Percentiles rank a stretch among this genome's conserved stretches.
Conservation (phyloP, 64 coral and sea anemone genomes). For the Catalaphyllia jardinei region DNA sequence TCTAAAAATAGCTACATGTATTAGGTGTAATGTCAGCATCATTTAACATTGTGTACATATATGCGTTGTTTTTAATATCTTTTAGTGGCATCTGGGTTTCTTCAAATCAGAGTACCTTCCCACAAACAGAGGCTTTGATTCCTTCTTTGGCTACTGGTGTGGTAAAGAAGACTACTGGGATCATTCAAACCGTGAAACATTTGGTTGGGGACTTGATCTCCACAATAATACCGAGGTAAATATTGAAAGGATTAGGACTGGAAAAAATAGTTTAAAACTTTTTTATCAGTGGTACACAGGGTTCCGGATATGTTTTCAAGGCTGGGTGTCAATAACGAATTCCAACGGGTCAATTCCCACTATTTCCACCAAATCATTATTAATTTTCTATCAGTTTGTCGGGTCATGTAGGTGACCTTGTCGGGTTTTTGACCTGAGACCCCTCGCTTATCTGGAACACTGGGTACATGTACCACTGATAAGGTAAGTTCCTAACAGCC, state of each 20-base stretch:
- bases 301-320: no score
- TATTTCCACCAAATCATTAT: no score
- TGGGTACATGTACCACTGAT: no score
- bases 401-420: no score
- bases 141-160: constrained; percentile 90
- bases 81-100: constrained; percentile 94
- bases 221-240: constrained; percentile 63
- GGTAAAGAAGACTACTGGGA: constrained; percentile 93
- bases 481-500: background rate
- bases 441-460: no score
- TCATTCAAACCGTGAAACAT: constrained; percentile 64
- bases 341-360: no score
- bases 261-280: background rate
- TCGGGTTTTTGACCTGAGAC: no score
- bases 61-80: background rate
- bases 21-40: no score
- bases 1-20: no score
- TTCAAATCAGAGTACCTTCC: constrained; percentile 83
- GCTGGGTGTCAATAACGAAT: no score
- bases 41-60: no score
- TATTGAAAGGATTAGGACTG: background rate
- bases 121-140: constrained; percentile 77
- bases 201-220: constrained; percentile 82
- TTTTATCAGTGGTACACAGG: background rate
- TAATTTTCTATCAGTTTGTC: no score